phyloP scores from a whole-genome alignment of 2,113 vertebrate species.

The Channa maculata region DNA sequence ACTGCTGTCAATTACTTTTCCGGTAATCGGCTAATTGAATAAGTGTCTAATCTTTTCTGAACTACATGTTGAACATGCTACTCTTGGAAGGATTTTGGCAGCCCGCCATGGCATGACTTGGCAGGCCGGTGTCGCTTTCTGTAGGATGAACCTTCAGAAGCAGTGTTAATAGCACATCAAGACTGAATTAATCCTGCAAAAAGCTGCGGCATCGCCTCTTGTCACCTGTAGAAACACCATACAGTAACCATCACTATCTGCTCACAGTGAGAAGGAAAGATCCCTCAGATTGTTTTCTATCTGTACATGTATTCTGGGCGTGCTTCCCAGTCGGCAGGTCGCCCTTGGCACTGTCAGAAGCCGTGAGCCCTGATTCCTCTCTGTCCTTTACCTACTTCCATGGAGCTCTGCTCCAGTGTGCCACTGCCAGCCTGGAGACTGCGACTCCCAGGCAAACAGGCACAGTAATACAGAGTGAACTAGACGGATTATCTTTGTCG shows the following conservation, averaged over 20 bases:
- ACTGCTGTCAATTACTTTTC: neutral
- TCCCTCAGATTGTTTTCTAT: conserved; percentile 68
- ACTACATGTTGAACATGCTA: neutral
- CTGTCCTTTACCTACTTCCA: conserved; percentile 67
- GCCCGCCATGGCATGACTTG: conserved; percentile 22
- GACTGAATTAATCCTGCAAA: conserved; percentile 48
- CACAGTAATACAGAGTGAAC: conserved; percentile 64
- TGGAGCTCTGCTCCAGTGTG: conserved; percentile 56
- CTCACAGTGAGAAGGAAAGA: conserved; percentile 33
- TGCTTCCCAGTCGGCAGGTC: conserved; percentile 68
- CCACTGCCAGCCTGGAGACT: conserved; percentile 51
- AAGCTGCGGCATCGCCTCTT: conserved; percentile 33
- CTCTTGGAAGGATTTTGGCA: conserved; percentile 25
- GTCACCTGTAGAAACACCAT: conserved; percentile 55
- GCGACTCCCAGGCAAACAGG: conserved; percentile 65
- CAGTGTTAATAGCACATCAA: conserved; percentile 36
- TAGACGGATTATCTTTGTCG: conserved; percentile 83
- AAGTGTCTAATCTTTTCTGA: neutral
- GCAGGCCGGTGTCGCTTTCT: conserved; percentile 7
- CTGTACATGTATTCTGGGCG: conserved; percentile 70
- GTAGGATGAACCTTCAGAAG: conserved; percentile 20
- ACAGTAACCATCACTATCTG: conserved; percentile 34
- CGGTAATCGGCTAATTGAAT: neutral
- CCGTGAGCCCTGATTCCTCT: conserved; percentile 49
- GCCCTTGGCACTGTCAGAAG: conserved; percentile 62